Base-by-base conservation (phyloP, 2,113 vertebrate genomes). In the Pterophyllum scalare region DNA sequence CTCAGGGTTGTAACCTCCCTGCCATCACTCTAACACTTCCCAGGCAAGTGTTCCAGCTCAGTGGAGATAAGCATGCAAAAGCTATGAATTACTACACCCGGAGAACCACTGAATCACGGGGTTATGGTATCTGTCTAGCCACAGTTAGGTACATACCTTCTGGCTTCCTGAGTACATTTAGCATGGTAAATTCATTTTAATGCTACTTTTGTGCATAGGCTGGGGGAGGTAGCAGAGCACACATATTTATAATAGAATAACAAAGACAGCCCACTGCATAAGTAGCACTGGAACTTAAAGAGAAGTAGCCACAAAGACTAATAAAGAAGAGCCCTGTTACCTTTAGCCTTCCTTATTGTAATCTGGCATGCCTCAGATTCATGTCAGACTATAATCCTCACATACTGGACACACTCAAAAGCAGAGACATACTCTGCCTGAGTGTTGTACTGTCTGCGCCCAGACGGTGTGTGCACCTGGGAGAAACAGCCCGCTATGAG, bases 371-470 rank as follows among this genome's bases (percentile, higher is more conserved):
- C 79, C 67, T 92, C 88, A 86, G 77, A 75, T 22, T 84, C 79
- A 43, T 90, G 92, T 91, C 90, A 89, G 74, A 46, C 33, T 38
- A 22, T 91, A 93, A 90, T 93, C 91, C 79, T 19, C 59, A 56
- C 77, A 74, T 67, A 59, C 31, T 85, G 81, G 85, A 91, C 89
- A 77, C 76, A 70, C 56, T 85, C 58, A 49, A 59, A 87, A n/a
- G 65, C 14, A 86, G 57, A 80, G 56, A 81, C n/a, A 85, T 54
- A 56, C 76, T 82, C 43, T 60, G 52, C 80, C 72, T 74, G 74
- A 33, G 46, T 3, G 14, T 38, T 85, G 40, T 74, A 72, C 59
- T 75, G 80, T 87, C 70, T 84, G 67, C 5, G 38, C 77, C 35
- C 59, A 60, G 22, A 12, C 52, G 20, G 28, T 57, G 31, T 43